Conservation (phyloP, 1,140 invertebrate species). For the Sinella curviseta region DNA sequence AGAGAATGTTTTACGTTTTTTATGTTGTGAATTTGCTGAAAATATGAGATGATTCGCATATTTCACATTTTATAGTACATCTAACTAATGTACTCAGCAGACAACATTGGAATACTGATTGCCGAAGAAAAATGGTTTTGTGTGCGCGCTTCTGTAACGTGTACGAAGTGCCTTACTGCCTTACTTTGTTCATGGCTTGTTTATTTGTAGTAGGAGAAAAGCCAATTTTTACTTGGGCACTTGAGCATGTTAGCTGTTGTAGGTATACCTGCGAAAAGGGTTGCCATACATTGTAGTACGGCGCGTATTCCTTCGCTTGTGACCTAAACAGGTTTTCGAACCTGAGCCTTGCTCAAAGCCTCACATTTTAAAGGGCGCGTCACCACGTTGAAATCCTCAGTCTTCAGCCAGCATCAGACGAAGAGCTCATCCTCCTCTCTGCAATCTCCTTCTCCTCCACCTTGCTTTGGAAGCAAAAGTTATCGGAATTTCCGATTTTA, state of each 20-base stretch:
- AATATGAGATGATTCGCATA: too few species aligned
- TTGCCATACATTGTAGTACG: background rate
- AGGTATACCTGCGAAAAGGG: background rate
- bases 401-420: slow-evolving; percentile 9
- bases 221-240: background rate
- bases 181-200: slow-evolving; percentile 23
- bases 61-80: too few species aligned
- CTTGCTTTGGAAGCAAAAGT: background rate
- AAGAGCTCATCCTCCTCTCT: slow-evolving; percentile 9
- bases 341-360: background rate
- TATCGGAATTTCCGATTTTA: background rate
- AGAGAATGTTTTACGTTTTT: too few species aligned
- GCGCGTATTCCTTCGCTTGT: background rate
- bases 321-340: slow-evolving; percentile 24
- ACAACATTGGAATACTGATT: too few species aligned
- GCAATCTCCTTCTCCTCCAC: background rate
- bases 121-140: background rate
- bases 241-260: background rate
- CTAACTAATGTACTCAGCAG: too few species aligned
- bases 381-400: background rate
- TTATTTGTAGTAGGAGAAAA: slow-evolving; percentile 4
- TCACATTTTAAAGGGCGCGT: slow-evolving; percentile 20
- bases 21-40: too few species aligned
- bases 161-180: background rate
- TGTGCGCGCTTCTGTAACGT: too few species aligned